Percentiles rank a stretch among this genome's conserved stretches.
Evolutionary conservation across 2,797 vertebrate species (phyloP).

Genomic region (Anguilla pacifica): DNA sequence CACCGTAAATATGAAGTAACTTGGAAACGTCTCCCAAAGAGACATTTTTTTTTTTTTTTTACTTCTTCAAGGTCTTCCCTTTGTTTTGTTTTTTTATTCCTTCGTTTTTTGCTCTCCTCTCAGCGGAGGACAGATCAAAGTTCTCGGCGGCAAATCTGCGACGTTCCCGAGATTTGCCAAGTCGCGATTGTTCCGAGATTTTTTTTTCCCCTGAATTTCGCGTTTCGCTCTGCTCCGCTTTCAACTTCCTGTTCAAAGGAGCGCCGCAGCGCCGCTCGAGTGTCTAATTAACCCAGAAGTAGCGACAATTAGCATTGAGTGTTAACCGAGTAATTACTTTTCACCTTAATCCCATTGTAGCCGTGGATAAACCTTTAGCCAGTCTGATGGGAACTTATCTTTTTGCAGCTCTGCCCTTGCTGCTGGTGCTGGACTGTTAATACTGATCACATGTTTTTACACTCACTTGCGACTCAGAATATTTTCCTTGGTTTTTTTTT

Average conservation of each 20-base stretch:
- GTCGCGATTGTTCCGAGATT: background rate
- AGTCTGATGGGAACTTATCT: background rate
- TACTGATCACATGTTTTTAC: background rate
- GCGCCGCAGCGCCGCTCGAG: background rate
- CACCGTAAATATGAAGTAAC: background rate
- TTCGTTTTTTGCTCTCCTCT: background rate
- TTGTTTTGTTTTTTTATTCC: background rate
- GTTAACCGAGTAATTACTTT: background rate
- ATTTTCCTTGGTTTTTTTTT: background rate
- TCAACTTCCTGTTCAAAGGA: background rate
- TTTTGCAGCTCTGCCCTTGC: background rate
- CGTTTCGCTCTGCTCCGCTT: background rate
- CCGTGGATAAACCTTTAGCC: constrained; percentile 6
- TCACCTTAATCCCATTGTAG: constrained; percentile 12
- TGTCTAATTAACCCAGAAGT: background rate
- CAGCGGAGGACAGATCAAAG: background rate
- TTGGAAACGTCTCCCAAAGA: background rate
- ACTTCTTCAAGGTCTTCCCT: background rate
- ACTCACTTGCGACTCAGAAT: background rate
- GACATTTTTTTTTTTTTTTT: background rate
- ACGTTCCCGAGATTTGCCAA: background rate
- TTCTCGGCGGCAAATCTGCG: background rate
- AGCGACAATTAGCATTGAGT: background rate
- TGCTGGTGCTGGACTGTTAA: background rate
- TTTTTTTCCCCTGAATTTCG: background rate